These are phyloP conservation scores for Dusona sp. DNA, from an alignment of 2,888 invertebrate genomes.

Conservation along the genomic window DNA sequence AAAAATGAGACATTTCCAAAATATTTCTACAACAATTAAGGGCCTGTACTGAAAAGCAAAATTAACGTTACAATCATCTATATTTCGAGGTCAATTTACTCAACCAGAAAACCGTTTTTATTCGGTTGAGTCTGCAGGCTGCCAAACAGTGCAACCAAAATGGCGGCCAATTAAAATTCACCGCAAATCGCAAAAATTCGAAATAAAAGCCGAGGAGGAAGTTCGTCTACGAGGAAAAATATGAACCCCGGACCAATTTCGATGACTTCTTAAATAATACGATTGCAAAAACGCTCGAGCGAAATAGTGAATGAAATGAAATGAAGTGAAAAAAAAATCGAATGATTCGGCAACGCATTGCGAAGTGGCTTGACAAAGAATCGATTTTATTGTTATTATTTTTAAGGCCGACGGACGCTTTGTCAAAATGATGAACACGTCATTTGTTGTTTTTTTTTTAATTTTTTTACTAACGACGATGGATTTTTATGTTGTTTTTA, in stretches of 20 bases:
- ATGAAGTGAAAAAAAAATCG: slow-evolving; percentile 41
- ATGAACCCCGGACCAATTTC: slow-evolving; percentile 61
- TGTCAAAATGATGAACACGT: slow-evolving; percentile 35
- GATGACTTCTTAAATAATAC: slow-evolving; percentile 52
- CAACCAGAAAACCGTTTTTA: neutral
- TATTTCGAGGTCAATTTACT: too few species aligned
- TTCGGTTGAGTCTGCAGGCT: neutral
- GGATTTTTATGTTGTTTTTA: slow-evolving; percentile 4
- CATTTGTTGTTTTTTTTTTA: slow-evolving; percentile 16
- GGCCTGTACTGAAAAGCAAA: neutral
- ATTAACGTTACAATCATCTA: neutral
- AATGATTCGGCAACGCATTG: slow-evolving; percentile 36
- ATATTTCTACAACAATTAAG: neutral
- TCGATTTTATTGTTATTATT: slow-evolving; percentile 39
- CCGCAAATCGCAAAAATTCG: neutral
- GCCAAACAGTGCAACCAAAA: neutral
- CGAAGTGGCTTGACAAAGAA: slow-evolving; percentile 53
- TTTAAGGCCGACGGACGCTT: slow-evolving; percentile 31
- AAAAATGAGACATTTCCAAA: neutral
- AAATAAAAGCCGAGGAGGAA: neutral
- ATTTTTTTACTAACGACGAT: slow-evolving; percentile 32
- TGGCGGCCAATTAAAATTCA: neutral
- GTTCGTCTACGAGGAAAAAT: slow-evolving; percentile 12
- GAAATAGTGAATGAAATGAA: slow-evolving; percentile 44
- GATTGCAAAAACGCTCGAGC: slow-evolving; percentile 41